These are phyloP conservation scores for Montipora sp. DNA, from an alignment of 64 coral and sea anemone genomes.

Conservation along the genomic window DNA sequence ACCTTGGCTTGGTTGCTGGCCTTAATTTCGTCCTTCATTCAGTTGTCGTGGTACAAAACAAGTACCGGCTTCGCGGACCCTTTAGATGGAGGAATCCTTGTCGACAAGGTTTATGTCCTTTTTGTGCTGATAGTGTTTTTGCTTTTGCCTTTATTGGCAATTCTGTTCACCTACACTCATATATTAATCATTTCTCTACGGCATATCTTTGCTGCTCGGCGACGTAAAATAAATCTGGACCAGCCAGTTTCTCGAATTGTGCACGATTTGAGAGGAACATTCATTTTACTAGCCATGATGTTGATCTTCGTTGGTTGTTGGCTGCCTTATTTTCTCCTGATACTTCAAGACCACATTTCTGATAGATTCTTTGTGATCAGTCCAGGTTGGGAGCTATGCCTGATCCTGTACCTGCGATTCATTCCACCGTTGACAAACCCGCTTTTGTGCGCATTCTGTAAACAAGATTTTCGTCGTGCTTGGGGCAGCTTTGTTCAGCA, in stretches of 20 bases:
- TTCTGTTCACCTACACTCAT: background rate
- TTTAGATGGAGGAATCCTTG: background rate
- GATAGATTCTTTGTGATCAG: background rate
- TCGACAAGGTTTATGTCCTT: slow-evolving; percentile 21
- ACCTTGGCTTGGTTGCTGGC: background rate
- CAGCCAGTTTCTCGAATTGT: background rate
- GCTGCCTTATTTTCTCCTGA: slow-evolving; percentile 36
- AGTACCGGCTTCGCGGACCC: background rate
- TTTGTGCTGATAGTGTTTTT: slow-evolving; percentile 19
- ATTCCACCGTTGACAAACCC: slow-evolving; percentile 31
- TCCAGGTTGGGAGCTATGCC: slow-evolving; percentile 4
- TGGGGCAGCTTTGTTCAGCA: background rate
- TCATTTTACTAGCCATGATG: background rate
- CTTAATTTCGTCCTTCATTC: background rate
- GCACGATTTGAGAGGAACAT: slow-evolving; percentile 35
- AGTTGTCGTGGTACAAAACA: background rate
- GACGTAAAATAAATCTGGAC: slow-evolving; percentile 15
- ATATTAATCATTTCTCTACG: slow-evolving; percentile 16
- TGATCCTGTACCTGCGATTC: slow-evolving; percentile 17
- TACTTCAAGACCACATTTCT: slow-evolving; percentile 30
- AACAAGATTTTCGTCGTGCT: slow-evolving; percentile 29
- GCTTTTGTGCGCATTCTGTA: slow-evolving; percentile 29
- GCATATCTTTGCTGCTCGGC: slow-evolving; percentile 17
- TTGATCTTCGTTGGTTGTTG: slow-evolving; percentile 31
- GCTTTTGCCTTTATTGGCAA: slow-evolving; percentile 10